Conservation (phyloP, 2,888 invertebrate genomes). For the Acheta domesticus region DNA sequence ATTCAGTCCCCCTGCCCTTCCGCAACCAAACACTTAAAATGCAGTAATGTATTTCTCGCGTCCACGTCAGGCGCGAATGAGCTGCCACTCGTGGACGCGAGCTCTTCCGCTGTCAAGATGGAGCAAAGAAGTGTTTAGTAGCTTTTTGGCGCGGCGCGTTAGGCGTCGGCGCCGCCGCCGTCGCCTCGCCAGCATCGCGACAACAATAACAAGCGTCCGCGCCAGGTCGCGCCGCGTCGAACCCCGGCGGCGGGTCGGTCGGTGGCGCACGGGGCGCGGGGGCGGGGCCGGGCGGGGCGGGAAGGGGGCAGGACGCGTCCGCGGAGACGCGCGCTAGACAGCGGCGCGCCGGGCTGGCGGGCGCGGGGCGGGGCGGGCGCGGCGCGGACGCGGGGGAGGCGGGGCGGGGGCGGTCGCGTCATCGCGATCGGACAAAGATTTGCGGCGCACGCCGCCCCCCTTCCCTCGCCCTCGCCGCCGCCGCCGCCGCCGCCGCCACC, state of each 20-base stretch:
- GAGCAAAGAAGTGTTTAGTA: not conserved
- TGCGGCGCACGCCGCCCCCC: not conserved
- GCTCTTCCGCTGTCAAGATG: not conserved
- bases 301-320: not conserved
- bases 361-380: not conserved
- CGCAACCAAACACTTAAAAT: conserved; percentile 11
- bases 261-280: not conserved
- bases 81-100: not conserved
- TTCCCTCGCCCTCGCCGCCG: too few relatives aligned
- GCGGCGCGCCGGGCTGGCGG: not conserved
- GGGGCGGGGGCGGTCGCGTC: conserved; percentile 5
- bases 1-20: not conserved
- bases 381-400: not conserved
- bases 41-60: conserved; percentile 1
- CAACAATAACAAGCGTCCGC: not conserved
- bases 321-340: not conserved
- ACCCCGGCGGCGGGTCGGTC: not conserved
- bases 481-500: not conserved
- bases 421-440: conserved; percentile 18
- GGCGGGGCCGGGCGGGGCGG: not conserved
- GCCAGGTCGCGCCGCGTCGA: not conserved
- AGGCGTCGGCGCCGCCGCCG: not conserved
- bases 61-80: not conserved
- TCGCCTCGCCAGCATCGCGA: too few relatives aligned
- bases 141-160: not conserved